Evolutionary conservation across 2,888 invertebrate genomes (phyloP).

Genomic region (Orthosia cruda): DNA sequence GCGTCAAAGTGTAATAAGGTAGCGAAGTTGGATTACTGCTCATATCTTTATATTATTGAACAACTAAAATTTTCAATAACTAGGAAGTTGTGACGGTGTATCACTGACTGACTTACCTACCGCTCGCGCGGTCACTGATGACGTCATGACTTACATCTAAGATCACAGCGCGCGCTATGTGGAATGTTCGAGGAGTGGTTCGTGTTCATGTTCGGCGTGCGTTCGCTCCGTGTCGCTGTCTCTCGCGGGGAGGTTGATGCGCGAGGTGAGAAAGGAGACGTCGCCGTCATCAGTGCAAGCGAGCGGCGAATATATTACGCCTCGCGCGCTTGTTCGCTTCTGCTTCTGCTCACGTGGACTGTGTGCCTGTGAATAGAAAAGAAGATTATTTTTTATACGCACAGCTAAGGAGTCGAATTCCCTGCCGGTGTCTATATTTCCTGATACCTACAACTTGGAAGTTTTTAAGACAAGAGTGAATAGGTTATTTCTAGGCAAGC

Average conservation of each 20-base stretch:
- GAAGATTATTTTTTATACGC: neutral
- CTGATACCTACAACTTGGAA: no score
- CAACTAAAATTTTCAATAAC: slow-evolving; percentile 62
- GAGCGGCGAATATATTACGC: slow-evolving; percentile 83
- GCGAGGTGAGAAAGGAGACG: slow-evolving; percentile 78
- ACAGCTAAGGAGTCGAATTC: no score
- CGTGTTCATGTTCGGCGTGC: slow-evolving; percentile 78
- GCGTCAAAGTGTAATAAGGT: slow-evolving; percentile 35
- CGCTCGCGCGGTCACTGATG: slow-evolving; percentile 58
- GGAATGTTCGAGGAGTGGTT: slow-evolving; percentile 86
- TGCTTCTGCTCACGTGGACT: slow-evolving; percentile 68
- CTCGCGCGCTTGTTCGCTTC: slow-evolving; percentile 76
- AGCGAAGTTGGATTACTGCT: slow-evolving; percentile 57
- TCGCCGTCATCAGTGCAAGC: slow-evolving; percentile 85
- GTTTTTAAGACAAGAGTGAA: no score
- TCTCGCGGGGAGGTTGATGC: slow-evolving; percentile 72
- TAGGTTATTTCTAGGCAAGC: no score
- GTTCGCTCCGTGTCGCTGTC: slow-evolving; percentile 67
- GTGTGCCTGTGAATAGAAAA: slow-evolving; percentile 67
- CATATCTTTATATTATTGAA: slow-evolving; percentile 50
- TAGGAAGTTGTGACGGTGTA: slow-evolving; percentile 70
- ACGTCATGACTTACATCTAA: slow-evolving; percentile 78
- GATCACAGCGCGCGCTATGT: slow-evolving; percentile 86
- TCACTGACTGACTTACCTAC: slow-evolving; percentile 70
- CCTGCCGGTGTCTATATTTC: no score